Evolutionary conservation across 2,888 invertebrate species (phyloP), one percentile per base, ranked within the genome.

Genomic region (Megamerina dolium): DNA sequence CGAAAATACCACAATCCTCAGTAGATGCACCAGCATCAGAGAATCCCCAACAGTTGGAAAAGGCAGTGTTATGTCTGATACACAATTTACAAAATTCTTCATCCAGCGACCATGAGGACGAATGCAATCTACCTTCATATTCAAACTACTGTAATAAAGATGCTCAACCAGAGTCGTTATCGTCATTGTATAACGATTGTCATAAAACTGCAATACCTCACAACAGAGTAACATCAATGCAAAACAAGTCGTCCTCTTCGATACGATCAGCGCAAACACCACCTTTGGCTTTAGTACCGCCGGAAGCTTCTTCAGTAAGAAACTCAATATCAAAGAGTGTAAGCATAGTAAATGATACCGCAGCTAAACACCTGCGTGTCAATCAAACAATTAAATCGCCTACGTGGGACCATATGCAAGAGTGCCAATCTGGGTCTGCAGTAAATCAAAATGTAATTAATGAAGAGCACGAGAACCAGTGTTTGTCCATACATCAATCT

Each of bases 61-160:
- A 78, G 40, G 86, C 85, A 39, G 81, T 89, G 26, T 78, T 82
- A 59, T 81, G 84, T 59, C 72, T 89, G 31, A 76, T 83, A 49
- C 76, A 74, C 43, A 76, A 78, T 57, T 53, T 73, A 35, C 66
- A 63, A 32, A 61, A 62, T 45, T 48, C 57, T 1, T 48, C 47
- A 5, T 51, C 58, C 4, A 58, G 57, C 14, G 61, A 62, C 9
- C n/a, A n/a, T n/a, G n/a, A n/a, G n/a, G 59, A 59, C 13, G 49
- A 41, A 4, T 50, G 43, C 4, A 14, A 31, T 31, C 46, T 14
- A 31, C 14, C 31, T 9, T 17, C 52, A 51, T 5, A 35, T 48
- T 8, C 50, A 50, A 2, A 48, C 30, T 9, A 13, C 13, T 27
- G 40, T 13, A 54, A 53, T 9, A 51, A 51, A 2, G 50, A 52